phyloP scores from a whole-genome alignment of 2,888 invertebrate genomes.

The Harmothoe impar region DNA sequence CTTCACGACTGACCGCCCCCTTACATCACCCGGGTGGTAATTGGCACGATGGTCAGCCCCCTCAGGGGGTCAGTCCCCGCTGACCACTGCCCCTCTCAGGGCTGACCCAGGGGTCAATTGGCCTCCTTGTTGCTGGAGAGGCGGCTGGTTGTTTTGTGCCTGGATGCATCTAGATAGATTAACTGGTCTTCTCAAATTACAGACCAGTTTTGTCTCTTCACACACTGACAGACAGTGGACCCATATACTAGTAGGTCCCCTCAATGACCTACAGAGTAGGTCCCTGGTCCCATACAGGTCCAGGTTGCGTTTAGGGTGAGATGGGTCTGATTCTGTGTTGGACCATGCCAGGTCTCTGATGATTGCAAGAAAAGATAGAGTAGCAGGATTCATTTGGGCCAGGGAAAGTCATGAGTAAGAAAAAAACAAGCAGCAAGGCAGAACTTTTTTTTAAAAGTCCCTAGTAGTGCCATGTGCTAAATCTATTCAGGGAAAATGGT shows the following conservation, averaged over 20 bases:
- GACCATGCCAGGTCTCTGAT: no score
- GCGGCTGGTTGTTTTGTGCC: neutral
- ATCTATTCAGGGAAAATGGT: no score
- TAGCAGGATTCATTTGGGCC: no score
- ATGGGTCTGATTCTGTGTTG: no score
- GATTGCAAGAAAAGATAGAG: no score
- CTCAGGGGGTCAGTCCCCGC: neutral
- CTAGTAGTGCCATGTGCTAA: no score
- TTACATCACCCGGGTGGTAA: neutral
- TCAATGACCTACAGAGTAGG: neutral
- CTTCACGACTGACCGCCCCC: neutral
- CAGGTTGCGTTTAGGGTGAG: no score
- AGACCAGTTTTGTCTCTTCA: neutral
- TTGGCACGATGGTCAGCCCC: neutral
- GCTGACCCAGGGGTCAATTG: slow-evolving; percentile 8
- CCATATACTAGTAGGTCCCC: neutral
- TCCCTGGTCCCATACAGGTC: no score
- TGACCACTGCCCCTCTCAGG: neutral
- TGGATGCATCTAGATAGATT: slow-evolving; percentile 8
- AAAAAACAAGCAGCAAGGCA: no score
- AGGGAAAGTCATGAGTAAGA: no score
- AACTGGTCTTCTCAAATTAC: neutral
- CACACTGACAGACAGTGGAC: no score
- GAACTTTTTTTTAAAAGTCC: no score
- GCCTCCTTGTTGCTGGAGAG: neutral